Conservation (phyloP, 2,113 vertebrate species). For the Rhombomys opimus region DNA sequence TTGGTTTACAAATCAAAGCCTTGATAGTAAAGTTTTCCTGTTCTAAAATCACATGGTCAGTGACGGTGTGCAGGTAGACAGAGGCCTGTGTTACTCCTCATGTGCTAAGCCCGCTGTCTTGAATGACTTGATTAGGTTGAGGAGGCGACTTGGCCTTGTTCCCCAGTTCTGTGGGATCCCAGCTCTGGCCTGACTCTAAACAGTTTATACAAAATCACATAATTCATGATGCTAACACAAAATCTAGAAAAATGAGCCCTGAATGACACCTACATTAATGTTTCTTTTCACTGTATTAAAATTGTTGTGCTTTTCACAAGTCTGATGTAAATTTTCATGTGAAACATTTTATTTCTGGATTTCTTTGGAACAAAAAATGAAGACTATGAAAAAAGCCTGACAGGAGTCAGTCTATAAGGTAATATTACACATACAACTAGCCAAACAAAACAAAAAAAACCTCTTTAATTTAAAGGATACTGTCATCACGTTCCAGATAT, state of each 20-base stretch:
- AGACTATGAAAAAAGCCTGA: constrained; percentile 41
- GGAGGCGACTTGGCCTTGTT: not conserved
- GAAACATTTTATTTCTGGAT: constrained; percentile 53
- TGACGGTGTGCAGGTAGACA: not conserved
- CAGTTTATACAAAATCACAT: constrained; percentile 58
- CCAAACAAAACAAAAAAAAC: constrained; percentile 56
- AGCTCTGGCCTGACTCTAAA: not conserved
- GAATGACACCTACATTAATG: constrained; percentile 49
- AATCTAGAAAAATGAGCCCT: constrained; percentile 51
- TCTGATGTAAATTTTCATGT: constrained; percentile 64
- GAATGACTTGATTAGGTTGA: not conserved
- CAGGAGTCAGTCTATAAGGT: constrained; percentile 57
- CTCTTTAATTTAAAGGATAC: constrained; percentile 82
- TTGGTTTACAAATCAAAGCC: constrained; percentile 55
- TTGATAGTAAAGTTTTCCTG: constrained; percentile 24
- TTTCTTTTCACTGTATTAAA: constrained; percentile 64
- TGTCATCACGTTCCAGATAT: constrained; percentile 82
- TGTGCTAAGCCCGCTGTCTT: not conserved
- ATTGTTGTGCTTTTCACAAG: constrained; percentile 81
- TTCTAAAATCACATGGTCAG: not conserved
- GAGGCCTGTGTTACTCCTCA: not conserved
- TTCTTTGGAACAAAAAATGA: constrained; percentile 39
- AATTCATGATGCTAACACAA: constrained; percentile 62
- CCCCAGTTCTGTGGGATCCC: not conserved
- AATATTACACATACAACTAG: constrained; percentile 70